These are phyloP conservation scores for Epizoanthus stellaris DNA, from an alignment of 92 coral and sea anemone species.

Conservation along the genomic window DNA sequence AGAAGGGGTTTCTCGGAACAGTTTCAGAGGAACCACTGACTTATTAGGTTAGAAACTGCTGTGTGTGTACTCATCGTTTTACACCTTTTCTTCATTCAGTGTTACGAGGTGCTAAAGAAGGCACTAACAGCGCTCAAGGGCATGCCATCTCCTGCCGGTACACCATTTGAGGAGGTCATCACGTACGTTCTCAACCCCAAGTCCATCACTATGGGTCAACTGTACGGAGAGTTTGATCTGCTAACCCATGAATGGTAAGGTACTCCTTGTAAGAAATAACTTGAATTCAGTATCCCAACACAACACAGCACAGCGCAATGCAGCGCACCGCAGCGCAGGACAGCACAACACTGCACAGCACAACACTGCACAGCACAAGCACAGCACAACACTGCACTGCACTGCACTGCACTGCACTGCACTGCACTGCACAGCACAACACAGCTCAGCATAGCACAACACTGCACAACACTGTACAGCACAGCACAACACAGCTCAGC, in stretches of 20 bases:
- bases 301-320: background rate
- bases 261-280: background rate
- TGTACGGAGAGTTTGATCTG: conserved; percentile 97
- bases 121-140: conserved; percentile 93
- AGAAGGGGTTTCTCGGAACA: too few relatives aligned
- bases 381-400: background rate
- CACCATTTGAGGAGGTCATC: conserved; percentile 93
- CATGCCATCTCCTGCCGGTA: conserved; percentile 94
- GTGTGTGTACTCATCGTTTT: background rate
- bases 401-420: background rate
- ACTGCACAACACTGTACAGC: background rate
- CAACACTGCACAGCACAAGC: background rate
- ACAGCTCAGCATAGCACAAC: background rate
- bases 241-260: conserved; percentile 97
- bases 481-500: background rate
- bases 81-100: conserved; percentile 40
- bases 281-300: background rate
- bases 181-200: conserved; percentile 93
- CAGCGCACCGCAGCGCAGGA: background rate
- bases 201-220: conserved; percentile 98
- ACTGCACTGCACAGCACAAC: background rate
- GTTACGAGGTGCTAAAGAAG: conserved; percentile 93
- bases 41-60: background rate
- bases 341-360: background rate
- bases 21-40: too few relatives aligned